A percentile compares a stretch with the other conserved stretches of the same genome.
These are phyloP conservation scores for Procavia capensis DNA, from an alignment of 2,113 vertebrate species.

Conservation along the genomic window DNA sequence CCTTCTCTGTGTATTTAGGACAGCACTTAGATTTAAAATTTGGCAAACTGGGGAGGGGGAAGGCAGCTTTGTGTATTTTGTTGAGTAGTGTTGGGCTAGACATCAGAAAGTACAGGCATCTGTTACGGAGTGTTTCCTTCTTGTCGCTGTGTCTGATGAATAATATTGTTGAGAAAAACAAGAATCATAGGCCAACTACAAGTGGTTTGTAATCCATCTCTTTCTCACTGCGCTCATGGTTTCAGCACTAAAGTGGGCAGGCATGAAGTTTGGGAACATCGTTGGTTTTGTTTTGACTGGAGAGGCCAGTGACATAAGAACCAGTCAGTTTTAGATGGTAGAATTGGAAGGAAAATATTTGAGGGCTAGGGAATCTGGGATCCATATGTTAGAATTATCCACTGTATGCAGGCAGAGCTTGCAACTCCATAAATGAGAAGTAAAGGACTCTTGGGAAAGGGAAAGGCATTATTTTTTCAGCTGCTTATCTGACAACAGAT, in stretches of 20 bases:
- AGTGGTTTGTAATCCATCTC: not conserved
- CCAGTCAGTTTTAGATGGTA: not conserved
- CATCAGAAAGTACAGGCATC: conserved; percentile 23
- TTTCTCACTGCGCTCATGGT: not conserved
- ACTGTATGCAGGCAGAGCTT: conserved; percentile 24
- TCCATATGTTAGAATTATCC: not conserved
- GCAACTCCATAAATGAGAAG: conserved; percentile 50
- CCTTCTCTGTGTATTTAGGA: conserved; percentile 21
- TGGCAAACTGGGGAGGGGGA: not conserved
- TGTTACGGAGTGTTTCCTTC: not conserved
- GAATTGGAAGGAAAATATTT: not conserved
- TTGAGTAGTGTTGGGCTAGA: not conserved
- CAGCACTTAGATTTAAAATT: not conserved
- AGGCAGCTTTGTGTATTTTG: not conserved
- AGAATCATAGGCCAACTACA: not conserved
- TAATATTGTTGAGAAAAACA: not conserved
- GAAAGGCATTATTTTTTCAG: conserved; percentile 33
- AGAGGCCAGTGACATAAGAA: not conserved
- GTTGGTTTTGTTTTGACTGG: conserved; percentile 28
- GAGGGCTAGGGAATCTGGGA: not conserved
- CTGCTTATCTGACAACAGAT: conserved; percentile 69
- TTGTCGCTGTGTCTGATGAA: not conserved
- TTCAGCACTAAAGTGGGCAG: not conserved
- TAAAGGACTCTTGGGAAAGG: not conserved
- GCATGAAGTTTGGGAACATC: not conserved